Base-by-base conservation (phyloP, 2,113 vertebrate species). In the Triplophysa siluroides region DNA sequence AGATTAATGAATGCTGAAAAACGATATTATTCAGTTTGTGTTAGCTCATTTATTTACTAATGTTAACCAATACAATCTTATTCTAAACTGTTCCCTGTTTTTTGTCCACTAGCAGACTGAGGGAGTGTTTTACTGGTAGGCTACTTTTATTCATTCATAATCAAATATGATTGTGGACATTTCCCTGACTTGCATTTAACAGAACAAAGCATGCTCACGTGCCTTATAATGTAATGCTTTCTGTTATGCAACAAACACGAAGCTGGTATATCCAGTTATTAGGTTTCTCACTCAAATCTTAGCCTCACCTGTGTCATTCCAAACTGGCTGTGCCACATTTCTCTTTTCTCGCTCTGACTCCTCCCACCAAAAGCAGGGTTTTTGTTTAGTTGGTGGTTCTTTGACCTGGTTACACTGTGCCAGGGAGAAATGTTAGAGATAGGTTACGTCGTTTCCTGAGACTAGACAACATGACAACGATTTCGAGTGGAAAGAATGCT, bases 311-410 rank as follows among this genome's bases (percentile, higher is more conserved):
- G 61, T 68, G 38, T 21, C n/a, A 52, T 65, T 77, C 74, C 63
- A 84, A 93, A 92, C 91, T 41, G 12, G 92, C 71, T 85, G 23
- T 76, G 78, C 83, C 9, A 79, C 92, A 92, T 92, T 89, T 81
- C 80, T 87, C 18, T 47, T 74, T 66, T 83, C 65, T 16, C 11
- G 38, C 84, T 81, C n/a, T 47, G 33, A n/a, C 76, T 45, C 72
- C 66, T 66, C 81, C 72, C 29, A 60, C 71, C 23, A 78, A 79
- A 29, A n/a, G 9, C 26, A 75, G 16, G n/a, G 23, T 23, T 75
- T 24, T 69, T 76, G 61, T 81, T 29, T 70, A 23, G 64, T 41
- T 14, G 47, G 23, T 45, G 33, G 26, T 81, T 76, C 72, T 64
- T 65, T 54, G 24, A 76, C 61, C 61, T 66, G 61, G 47, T 47